Percentiles rank a stretch among this genome's conserved stretches.
Evolutionary conservation across 2,113 vertebrate species (phyloP).

Genomic region (Anhinga rufa): DNA sequence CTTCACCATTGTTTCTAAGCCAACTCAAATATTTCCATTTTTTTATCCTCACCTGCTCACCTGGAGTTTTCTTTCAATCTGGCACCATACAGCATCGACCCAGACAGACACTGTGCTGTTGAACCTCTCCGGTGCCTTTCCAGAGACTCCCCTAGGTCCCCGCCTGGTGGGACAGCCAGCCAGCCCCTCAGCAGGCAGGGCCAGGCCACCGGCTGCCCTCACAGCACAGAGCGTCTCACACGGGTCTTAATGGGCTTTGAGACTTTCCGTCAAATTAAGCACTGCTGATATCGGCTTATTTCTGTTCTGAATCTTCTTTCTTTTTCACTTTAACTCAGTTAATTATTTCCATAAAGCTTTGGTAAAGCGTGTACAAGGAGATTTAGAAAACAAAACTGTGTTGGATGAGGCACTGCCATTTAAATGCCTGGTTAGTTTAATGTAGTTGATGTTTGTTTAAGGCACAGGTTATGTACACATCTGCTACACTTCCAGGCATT

Average conservation of each 20-base stretch:
- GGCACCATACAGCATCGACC: neutral
- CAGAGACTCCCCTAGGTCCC: too few relatives aligned
- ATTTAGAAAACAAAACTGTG: neutral
- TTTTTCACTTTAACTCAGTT: neutral
- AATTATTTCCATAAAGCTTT: neutral
- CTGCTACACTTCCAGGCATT: neutral
- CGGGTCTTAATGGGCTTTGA: neutral
- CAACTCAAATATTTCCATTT: neutral
- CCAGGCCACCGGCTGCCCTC: neutral
- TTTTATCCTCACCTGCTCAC: neutral
- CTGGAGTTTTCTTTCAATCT: neutral
- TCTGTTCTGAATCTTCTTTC: neutral
- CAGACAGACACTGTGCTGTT: neutral
- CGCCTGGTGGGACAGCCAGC: neutral
- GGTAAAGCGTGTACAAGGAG: neutral
- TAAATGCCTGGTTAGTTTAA: neutral
- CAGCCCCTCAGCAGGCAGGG: accelerated
- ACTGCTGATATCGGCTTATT: neutral
- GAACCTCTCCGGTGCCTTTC: neutral
- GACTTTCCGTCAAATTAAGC: neutral
- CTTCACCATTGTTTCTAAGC: neutral
- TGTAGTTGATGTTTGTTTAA: neutral
- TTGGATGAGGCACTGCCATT: neutral
- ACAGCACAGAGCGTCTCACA: neutral
- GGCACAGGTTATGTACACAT: neutral